Evolutionary conservation across 2,113 vertebrate species (phyloP), one percentile per base, ranked within the genome.

Genomic region (Toxostoma redivivum): DNA sequence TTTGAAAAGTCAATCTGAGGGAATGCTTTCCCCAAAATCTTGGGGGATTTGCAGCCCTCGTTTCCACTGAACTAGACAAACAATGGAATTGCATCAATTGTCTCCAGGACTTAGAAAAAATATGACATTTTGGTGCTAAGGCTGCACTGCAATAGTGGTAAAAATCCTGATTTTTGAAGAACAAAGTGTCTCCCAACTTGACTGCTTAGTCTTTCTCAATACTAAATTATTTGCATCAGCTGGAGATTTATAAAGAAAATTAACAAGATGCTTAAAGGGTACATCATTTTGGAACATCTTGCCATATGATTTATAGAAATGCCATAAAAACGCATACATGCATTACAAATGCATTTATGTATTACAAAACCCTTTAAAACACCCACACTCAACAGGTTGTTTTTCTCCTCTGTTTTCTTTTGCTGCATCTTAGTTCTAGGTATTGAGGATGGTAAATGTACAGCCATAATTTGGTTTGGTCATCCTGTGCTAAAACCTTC

Each of bases 311-410:
- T 82, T 92, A 54, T 9, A 83, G 82, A 88, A 92, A 95, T 83
- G 85, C n/a, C 76, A 94, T 38, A 50, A 57, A 77, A 92, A 60
- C 23, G 3, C 16, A 64, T 25, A 27, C 22, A 28, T 77, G 61
- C 19, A 53, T 79, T 35, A 44, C 38, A 64, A 79, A 64, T 83
- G 35, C 48, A 35, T 65, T 79, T 40, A 70, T 86, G 72, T 48
- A 62, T 80, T 86, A 64, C 64, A 77, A 88, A 92, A 84, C 60
- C 60, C 53, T 96, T 93, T 67, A 78, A 81, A 93, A 92, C 88
- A 88, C 94, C 90, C 92, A 94, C 82, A 31, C 81, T 69, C 66
- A 60, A 85, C 54, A 76, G 54, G 87, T 77, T 94, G 74, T 58
- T 90, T 84, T 91, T 81, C 25, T 64, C 17, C 24, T 58, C 58